These are phyloP conservation scores for Chrysogorgia sp. DNA, from an alignment of 92 coral and sea anemone genomes.

Conservation along the genomic window DNA sequence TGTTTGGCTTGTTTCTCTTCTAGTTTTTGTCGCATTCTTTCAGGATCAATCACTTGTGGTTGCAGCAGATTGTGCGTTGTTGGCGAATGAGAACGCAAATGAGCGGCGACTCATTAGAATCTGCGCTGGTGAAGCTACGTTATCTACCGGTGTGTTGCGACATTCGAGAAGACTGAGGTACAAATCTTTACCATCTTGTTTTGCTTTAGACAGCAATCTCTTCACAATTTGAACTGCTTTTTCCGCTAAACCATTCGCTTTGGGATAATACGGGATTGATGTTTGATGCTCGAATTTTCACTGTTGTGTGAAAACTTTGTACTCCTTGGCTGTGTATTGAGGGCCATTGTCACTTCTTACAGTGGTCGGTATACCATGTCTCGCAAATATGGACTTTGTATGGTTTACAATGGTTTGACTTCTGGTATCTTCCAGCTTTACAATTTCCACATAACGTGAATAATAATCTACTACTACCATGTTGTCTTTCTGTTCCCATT, in stretches of 20 bases:
- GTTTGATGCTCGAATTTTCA: conserved; percentile 42
- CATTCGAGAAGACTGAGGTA: conserved; percentile 41
- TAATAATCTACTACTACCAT: conserved; percentile 35
- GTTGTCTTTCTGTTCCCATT: conserved; percentile 37
- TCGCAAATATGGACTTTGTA: conserved; percentile 40
- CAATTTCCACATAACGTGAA: conserved; percentile 30
- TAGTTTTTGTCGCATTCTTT: conserved; percentile 9
- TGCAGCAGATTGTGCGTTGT: conserved; percentile 21
- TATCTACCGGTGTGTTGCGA: conserved; percentile 49
- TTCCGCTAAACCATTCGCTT: conserved; percentile 35
- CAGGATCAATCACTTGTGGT: conserved; percentile 27
- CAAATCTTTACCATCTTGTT: conserved; percentile 36
- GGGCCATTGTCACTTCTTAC: conserved; percentile 37
- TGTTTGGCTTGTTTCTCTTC: conserved; percentile 38
- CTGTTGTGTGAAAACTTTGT: conserved; percentile 19
- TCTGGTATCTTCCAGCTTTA: conserved; percentile 15
- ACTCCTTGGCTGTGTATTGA: conserved; percentile 34
- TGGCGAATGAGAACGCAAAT: conserved; percentile 44
- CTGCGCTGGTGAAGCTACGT: conserved; percentile 43
- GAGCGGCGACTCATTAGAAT: conserved; percentile 46
- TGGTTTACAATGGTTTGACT: conserved; percentile 28
- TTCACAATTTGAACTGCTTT: conserved; percentile 37
- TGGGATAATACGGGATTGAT: conserved; percentile 27
- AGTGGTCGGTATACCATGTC: conserved; percentile 38
- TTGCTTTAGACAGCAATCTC: conserved; percentile 25